Evolutionary conservation across 2,888 invertebrate genomes (phyloP), one percentile per base, ranked within the genome.

Genomic region (Phyto melanocephala): DNA sequence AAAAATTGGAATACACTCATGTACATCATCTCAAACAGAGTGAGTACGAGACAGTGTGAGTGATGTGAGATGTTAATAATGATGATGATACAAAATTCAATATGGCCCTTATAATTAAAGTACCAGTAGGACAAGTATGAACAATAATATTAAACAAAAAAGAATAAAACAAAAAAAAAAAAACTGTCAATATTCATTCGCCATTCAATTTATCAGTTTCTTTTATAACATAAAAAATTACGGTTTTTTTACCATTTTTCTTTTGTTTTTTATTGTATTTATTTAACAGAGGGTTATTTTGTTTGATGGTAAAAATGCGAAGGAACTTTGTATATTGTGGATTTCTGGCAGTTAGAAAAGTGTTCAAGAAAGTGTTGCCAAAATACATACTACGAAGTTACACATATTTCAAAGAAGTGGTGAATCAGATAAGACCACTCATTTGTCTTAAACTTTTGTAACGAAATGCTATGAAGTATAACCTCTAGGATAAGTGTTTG

Each of bases 171-270:
- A 28, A 28, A 28, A 28, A 28, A 54, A n/a, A n/a, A n/a, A 56
- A 50, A 70, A 58, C 42, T 79, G 65, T 74, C 79, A 74, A 58
- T 58, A 50, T 65, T 74, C 50, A 79, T 78, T 54, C 54, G 20
- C 24, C 37, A 28, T 78, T 78, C 28, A 70, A 78, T 78, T 63
- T 37, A 63, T 77, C 70, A 70, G 15, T 35, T 45, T 45, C 47
- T 54, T 22, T 63, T 37, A 13, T 77, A 35, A 8, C 56, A 42
- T 63, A 11, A 62, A 70, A 17, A 68, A 54, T 11, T 17, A 2
- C 24, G 35, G 0, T 22, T 33, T 40, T 11, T 54, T 33, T 15
- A 60, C 35, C 13, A 5, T 35, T 40, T 45, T 50, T 52, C 5
- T 6, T 45, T 24, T 62, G 10, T 24, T 52, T 37, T 63, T 45